These are phyloP conservation scores for Geodia barretti DNA, from an alignment of 37 sponge, comb jelly and placozoan genomes.

Conservation along the genomic window DNA sequence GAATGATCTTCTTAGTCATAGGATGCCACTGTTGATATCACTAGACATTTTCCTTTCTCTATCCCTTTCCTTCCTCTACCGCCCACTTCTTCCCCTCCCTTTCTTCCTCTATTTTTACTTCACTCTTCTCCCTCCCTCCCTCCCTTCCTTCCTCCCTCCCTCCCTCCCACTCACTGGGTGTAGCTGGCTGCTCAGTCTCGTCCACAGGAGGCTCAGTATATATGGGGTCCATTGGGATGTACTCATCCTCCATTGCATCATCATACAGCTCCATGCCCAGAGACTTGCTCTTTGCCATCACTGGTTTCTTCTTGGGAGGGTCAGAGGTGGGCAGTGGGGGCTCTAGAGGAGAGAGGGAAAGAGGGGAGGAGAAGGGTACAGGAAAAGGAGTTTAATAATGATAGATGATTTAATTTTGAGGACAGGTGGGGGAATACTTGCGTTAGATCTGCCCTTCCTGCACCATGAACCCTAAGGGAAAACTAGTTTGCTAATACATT, in stretches of 20 bases:
- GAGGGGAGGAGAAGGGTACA: conserved; percentile 1
- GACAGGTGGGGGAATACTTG: background rate
- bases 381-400: background rate
- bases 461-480: no score
- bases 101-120: background rate
- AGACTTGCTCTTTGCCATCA: background rate
- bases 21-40: background rate
- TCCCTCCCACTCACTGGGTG: background rate
- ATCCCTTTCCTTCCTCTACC: background rate
- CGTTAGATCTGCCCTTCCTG: background rate
- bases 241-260: conserved; percentile 42
- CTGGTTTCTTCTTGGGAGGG: conserved; percentile 5
- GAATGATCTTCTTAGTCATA: no score
- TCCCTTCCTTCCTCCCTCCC: background rate
- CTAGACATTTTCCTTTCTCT: background rate
- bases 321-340: background rate
- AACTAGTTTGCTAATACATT: no score
- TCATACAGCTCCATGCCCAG: background rate
- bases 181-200: background rate
- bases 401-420: background rate
- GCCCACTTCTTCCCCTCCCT: background rate
- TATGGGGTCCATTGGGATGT: conserved; percentile 58
- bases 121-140: background rate
- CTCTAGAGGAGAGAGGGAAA: background rate
- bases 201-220: conserved; percentile 21